Evolutionary conservation across 2,113 vertebrate genomes (phyloP), one percentile per base, ranked within the genome.

Genomic region (Crotalus tigris): DNA sequence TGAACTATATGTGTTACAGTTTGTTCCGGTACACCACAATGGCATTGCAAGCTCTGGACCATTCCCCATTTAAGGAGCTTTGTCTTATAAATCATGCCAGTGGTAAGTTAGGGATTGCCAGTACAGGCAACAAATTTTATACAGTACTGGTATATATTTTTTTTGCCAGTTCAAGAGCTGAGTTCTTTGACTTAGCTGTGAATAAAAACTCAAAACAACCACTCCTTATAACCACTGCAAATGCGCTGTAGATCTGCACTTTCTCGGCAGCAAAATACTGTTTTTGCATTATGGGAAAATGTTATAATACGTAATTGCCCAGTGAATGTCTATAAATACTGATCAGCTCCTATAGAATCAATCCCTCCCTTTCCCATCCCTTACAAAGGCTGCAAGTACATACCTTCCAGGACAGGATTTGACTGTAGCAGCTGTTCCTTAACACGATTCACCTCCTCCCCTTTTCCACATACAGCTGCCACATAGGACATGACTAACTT

Each of bases 401-500:
- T 59, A 98, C 98, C 98, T 93, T 98, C 98, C 94, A 98, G 95
- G 75, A 98, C 98, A 0, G 98, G 98, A 90, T 98, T 98, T 33
- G 98, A 98, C 91, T 98, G 98, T 75, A 98, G 97, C 24, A 98
- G 96, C 49, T 98, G 98, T 90, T 98, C 98, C 94, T 98, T 98
- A 94, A 98, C 98, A 29, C 97, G 97, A 92, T 98, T 97, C 96
- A 98, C 98, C 92, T 98, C 96, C n/a, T 97, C 97, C 23, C 97
- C 98, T 95, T 97, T 97, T 69, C 97, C 97, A 90, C 98, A 97
- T 92, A 98, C 98, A 0, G 98, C 97, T 0, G 98, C 98, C 97
- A 98, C 97, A 0, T 97, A 98, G 53, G 98, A 98, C 98, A 98
- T 98, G 95, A 98, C 98, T 92, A 98, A 95, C 93, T 98, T 98